These are phyloP conservation scores for Thunnus albacares DNA, from an alignment of 2,797 vertebrate genomes.

Conservation along the genomic window DNA sequence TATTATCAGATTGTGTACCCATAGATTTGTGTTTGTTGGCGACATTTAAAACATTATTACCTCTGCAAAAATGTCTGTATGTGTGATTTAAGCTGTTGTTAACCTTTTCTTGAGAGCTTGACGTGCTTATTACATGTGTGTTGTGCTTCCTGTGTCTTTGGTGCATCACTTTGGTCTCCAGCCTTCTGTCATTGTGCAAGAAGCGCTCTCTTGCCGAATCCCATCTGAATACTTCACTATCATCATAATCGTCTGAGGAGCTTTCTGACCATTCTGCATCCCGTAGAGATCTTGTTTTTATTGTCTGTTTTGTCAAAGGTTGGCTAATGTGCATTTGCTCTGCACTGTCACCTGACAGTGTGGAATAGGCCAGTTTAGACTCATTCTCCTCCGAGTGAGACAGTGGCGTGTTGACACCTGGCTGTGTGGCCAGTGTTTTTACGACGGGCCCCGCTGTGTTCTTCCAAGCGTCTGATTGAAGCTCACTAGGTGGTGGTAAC, in stretches of 20 bases:
- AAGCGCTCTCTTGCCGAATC: conserved; percentile 89
- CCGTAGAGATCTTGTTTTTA: conserved; percentile 80
- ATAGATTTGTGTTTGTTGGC: conserved; percentile 57
- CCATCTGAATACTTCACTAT: conserved; percentile 85
- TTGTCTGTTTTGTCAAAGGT: conserved; percentile 87
- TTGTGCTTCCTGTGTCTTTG: conserved; percentile 90
- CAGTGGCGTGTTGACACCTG: conserved; percentile 91
- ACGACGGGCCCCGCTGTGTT: conserved; percentile 91
- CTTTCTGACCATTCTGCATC: conserved; percentile 86
- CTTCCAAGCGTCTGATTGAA: conserved; percentile 92
- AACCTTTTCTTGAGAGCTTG: conserved; percentile 87
- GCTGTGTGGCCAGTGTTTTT: conserved; percentile 91
- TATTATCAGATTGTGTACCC: conserved; percentile 83
- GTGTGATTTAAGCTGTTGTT: conserved; percentile 87
- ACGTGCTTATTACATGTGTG: conserved; percentile 88
- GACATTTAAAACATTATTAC: conserved; percentile 81
- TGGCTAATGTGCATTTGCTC: conserved; percentile 91
- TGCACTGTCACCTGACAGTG: conserved; percentile 84
- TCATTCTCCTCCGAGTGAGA: conserved; percentile 90
- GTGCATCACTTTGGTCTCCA: conserved; percentile 77
- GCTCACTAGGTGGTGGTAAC: conserved; percentile 91
- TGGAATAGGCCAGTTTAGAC: conserved; percentile 89
- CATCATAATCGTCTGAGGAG: conserved; percentile 89
- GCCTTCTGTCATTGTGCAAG: conserved; percentile 82
- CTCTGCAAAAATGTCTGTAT: conserved; percentile 82